Evolutionary conservation across 2,888 invertebrate genomes (phyloP).

Genomic region (Prenolepis imparis): DNA sequence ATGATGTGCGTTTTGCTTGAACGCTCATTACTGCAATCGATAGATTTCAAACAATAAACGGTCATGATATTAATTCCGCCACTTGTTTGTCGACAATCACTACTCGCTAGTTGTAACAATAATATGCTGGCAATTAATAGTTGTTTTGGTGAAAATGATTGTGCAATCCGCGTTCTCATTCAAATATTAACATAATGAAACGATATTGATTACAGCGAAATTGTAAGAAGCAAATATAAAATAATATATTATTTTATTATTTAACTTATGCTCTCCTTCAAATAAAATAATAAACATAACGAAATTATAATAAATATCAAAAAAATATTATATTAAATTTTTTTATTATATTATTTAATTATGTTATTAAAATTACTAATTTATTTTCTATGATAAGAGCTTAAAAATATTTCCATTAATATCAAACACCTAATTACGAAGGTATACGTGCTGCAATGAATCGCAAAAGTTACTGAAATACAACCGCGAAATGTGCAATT

Average conservation of each 20-base stretch:
- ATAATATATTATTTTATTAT: not conserved
- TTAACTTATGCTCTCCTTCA: not conserved
- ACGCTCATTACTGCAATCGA: slow-evolving; percentile 38
- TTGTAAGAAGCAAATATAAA: not conserved
- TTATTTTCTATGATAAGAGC: not conserved
- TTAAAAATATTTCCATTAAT: slow-evolving; percentile 6
- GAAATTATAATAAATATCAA: not conserved
- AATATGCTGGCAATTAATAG: slow-evolving; percentile 43
- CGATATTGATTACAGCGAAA: not conserved
- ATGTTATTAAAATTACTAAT: not conserved
- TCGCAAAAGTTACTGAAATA: slow-evolving; percentile 24
- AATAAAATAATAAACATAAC: not conserved
- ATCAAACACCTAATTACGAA: not conserved
- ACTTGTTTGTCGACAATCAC: slow-evolving; percentile 43
- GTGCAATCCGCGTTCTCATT: slow-evolving; percentile 32
- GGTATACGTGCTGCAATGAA: not conserved
- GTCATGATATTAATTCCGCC: slow-evolving; percentile 41
- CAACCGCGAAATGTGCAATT: not conserved
- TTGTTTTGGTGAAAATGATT: slow-evolving; percentile 24
- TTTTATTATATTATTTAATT: not conserved
- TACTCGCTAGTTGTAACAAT: slow-evolving; percentile 41
- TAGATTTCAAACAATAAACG: slow-evolving; percentile 51
- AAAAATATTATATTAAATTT: not conserved
- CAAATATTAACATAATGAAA: slow-evolving; percentile 15
- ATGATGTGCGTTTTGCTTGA: slow-evolving; percentile 23